These are phyloP conservation scores for Poecilia velifera DNA, from an alignment of 2,797 vertebrate genomes.

Conservation along the genomic window DNA sequence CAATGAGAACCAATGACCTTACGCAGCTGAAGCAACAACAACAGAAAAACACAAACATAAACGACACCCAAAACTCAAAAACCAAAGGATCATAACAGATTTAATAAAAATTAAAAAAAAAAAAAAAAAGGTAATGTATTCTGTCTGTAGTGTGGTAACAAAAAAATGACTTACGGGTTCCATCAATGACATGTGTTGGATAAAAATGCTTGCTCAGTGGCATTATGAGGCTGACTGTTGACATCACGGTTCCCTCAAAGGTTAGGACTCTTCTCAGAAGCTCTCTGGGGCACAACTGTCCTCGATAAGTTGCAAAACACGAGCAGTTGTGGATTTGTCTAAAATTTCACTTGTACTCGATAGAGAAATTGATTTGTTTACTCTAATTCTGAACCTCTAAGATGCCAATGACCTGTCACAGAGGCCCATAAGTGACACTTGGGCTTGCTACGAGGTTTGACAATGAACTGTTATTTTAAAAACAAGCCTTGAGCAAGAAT, in stretches of 20 bases:
- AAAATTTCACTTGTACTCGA: slow-evolving; percentile 31
- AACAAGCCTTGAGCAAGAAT: slow-evolving; percentile 21
- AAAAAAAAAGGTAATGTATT: not conserved
- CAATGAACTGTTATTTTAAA: slow-evolving; percentile 35
- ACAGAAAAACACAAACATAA: not conserved
- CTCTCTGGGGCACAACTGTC: not conserved
- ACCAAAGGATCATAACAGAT: not conserved
- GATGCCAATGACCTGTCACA: slow-evolving; percentile 42
- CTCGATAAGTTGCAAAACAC: not conserved
- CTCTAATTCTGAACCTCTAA: slow-evolving; percentile 37
- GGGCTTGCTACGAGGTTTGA: slow-evolving; percentile 2
- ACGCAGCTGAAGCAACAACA: not conserved
- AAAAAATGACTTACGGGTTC: not conserved
- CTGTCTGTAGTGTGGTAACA: not conserved
- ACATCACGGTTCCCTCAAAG: not conserved
- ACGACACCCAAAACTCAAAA: not conserved
- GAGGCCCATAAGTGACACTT: slow-evolving; percentile 25
- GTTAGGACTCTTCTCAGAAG: slow-evolving; percentile 7
- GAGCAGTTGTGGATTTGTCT: slow-evolving; percentile 18
- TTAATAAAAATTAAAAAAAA: not conserved
- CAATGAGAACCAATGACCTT: not conserved
- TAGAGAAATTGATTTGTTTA: slow-evolving; percentile 40
- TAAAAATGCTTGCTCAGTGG: not conserved
- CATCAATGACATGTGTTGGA: not conserved
- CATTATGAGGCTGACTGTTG: not conserved